Base-by-base conservation (phyloP, 2,113 vertebrate genomes). In the Paradoxurus hermaphroditus region DNA sequence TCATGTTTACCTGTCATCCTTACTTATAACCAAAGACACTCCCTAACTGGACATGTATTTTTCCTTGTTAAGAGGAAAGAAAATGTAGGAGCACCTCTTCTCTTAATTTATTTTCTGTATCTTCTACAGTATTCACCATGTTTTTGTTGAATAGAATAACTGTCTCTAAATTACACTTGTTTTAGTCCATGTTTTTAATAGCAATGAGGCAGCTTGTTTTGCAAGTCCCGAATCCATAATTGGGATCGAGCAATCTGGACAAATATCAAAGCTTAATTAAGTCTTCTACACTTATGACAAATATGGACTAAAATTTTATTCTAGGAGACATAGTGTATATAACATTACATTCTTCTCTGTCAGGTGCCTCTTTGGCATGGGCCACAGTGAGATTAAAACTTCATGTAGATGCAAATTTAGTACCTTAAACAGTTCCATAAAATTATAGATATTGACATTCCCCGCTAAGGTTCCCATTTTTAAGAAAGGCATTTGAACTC, bases 231-330 rank as follows among this genome's bases (percentile, higher is more conserved):
- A 81, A 81, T 94, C 75, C 46, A 53, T 96, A 97, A 96, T 51
- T 82, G 83, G 78, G 70, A 88, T 44, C 62, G 11, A 91, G 82
- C 39, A 92, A 88, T 95, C 90, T 91, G 90, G 86, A 83, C 77
- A 82, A 84, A 86, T 90, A 91, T 19, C 53, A 93, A 94, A 86
- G 75, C 68, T 96, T 96, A 96, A 96, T 92, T 93, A 95, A 93
- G 34, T 93, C 84, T 91, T 91, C 85, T 51, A 36, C 77, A 19
- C 44, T 94, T n/a, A 5, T 91, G 51, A 84, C 67, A 95, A 93
- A 91, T 91, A 36, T 23, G 25, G 75, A 49, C 46, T 75, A 3
- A 51, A 77, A 44, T 62, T 91, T 90, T 87, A 73, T 93, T 86
- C 72, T 92, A 9, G 63, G 41, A 88, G 63, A 56, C 21, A 70